Base-by-base conservation (phyloP, 2,888 invertebrate species). In the Sympetrum striolatum region DNA sequence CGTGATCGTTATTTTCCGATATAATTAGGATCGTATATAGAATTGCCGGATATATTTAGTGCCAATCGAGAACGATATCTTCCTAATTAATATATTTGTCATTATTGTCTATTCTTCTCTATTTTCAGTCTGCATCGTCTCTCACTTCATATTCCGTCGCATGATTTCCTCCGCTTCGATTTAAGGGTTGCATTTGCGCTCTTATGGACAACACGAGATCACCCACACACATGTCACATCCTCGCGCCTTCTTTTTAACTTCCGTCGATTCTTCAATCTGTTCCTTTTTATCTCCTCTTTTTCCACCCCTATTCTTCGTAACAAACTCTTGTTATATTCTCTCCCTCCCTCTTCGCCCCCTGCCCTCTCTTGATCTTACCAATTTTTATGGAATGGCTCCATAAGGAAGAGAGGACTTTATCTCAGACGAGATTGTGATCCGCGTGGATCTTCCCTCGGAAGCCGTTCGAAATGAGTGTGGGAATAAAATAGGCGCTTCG, bases 391-490 rank as follows among this genome's bases (percentile, higher is more conserved):
- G 53, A 79, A 79, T 80, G 18, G 39, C 90, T 79, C 90, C 86
- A 39, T 80, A 53, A 53, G 53, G 90, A 60, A 73, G 73, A 39
- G 90, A 60, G 31, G 64, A 81, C 81, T 90, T 90, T 90, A 90
- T 90, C 90, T 90, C 60, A n/a, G 31, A 39, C 79, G 82, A 90
- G 90, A 81, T 86, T 73, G 73, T 86, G 39, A n/a, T 31, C 79
- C n/a, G 2, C 44, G 44, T 44, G n/a, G 60, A 53, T 15, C 90
- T 64, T 35, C 60, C 90, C 44, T 44, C 44, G 44, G 39, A 6
- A 39, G 39, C 39, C 48, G 48, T 12, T 48, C 48, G 12, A 53
- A n/a, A 37, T 31, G 44, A 44, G 6, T 22, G 73, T 15, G 31
- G 31, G 37, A 37, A 25, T 12, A 37, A 60, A 15, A 15, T 18